Conservation (phyloP, 2,888 invertebrate species). For the Oscheius sp. region DNA sequence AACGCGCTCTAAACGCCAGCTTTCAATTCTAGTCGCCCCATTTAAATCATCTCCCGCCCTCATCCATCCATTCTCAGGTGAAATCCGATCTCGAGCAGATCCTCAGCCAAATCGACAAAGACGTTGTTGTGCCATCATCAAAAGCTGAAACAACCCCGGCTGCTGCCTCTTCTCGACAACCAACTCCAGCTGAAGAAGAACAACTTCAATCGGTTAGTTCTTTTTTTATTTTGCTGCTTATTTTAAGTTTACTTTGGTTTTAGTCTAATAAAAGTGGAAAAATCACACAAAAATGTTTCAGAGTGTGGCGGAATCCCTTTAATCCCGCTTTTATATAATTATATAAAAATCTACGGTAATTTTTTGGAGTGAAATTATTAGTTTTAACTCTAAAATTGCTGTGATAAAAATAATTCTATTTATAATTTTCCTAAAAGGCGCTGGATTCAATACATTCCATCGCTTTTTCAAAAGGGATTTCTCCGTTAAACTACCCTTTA, state of each 20-base stretch:
- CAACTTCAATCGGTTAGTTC: constrained; percentile 34
- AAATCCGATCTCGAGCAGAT: constrained; percentile 62
- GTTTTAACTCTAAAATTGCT: constrained; percentile 11
- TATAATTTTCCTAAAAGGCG: not conserved
- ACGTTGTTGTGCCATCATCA: too few relatives aligned
- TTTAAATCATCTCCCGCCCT: too few relatives aligned
- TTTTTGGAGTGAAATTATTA: constrained; percentile 18
- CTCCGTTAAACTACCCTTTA: too few relatives aligned
- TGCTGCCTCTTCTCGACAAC: not conserved
- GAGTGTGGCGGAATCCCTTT: constrained; percentile 39
- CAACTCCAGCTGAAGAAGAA: constrained; percentile 28
- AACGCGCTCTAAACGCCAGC: too few relatives aligned
- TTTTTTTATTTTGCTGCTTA: not conserved
- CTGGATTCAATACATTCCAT: too few relatives aligned
- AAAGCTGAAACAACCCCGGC: not conserved
- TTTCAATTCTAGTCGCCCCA: not conserved
- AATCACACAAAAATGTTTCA: constrained; percentile 18
- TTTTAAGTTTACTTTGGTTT: not conserved
- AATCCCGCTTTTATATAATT: constrained; percentile 2
- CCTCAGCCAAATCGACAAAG: constrained; percentile 57
- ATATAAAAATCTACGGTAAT: constrained; percentile 8
- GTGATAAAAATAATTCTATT: not conserved
- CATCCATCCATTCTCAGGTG: constrained; percentile 42
- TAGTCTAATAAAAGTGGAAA: not conserved
- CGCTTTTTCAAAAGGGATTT: too few relatives aligned